phyloP scores from a whole-genome alignment of 2,888 invertebrate species.

The Melikaiella ostensackeni region DNA sequence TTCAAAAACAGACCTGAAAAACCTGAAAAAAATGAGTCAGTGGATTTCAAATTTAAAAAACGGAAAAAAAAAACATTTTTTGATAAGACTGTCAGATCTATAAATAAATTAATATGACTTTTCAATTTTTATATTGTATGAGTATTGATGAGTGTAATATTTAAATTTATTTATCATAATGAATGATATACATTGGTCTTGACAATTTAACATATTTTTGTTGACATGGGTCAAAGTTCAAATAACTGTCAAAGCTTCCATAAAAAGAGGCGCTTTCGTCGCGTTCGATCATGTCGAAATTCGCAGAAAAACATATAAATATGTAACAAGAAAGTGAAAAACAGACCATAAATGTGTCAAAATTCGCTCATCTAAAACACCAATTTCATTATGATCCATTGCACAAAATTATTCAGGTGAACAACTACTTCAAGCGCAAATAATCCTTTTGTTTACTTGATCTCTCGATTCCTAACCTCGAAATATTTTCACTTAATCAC shows the following conservation, averaged over 20 bases:
- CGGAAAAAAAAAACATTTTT: too few species aligned
- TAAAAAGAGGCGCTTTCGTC: background rate
- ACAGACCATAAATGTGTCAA: background rate
- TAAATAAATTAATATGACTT: too few species aligned
- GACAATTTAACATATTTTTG: background rate
- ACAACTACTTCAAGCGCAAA: background rate
- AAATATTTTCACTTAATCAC: background rate
- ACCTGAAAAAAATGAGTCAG: too few species aligned
- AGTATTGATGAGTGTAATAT: too few species aligned
- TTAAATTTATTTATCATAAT: too few species aligned
- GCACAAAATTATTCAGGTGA: constrained; percentile 6
- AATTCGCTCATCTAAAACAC: too few species aligned
- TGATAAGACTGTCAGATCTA: too few species aligned
- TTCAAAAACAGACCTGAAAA: too few species aligned
- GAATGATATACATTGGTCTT: background rate
- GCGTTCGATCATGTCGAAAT: background rate
- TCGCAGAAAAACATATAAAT: background rate
- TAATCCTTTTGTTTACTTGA: background rate
- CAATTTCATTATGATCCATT: background rate
- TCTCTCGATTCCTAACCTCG: constrained; percentile 6
- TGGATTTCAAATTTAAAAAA: too few species aligned
- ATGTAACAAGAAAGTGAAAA: background rate
- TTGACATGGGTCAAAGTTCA: too few species aligned
- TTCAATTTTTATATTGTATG: too few species aligned
- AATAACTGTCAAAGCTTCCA: too few species aligned